Conservation (phyloP, 2,888 invertebrate species). For the Sphaeridia pumilis region DNA sequence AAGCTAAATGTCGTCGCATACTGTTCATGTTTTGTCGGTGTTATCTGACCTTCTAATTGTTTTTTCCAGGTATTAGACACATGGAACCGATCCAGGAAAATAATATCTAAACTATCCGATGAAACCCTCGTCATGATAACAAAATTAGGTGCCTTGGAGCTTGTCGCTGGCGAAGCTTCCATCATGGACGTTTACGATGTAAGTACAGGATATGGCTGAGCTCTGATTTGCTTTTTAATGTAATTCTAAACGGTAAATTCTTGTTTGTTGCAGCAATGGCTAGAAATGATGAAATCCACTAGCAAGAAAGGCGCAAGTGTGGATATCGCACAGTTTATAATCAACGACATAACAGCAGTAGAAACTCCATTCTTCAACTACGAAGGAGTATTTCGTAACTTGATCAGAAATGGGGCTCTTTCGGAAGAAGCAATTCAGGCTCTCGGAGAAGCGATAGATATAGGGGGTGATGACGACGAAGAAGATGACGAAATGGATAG, state of each 20-base stretch:
- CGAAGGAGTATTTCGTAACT: constrained; percentile 18
- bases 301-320: not conserved
- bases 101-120: constrained; percentile 5
- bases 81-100: constrained; percentile 5
- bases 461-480: constrained; percentile 14
- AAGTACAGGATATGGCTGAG: no score
- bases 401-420: constrained; percentile 19
- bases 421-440: constrained; percentile 19
- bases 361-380: constrained; percentile 17
- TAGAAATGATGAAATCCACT: constrained; percentile 12
- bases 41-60: no score
- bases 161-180: not conserved
- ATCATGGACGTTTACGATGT: not conserved
- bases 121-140: not conserved
- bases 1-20: no score
- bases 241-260: not conserved
- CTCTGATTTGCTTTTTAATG: not conserved
- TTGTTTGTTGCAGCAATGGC: constrained; percentile 10
- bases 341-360: constrained; percentile 10
- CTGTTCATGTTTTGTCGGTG: no score
- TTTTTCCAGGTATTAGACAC: not conserved
- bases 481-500: constrained; percentile 15
- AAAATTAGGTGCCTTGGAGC: constrained; percentile 4
- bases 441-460: constrained; percentile 22
- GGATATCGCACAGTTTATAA: constrained; percentile 6